Evolutionary conservation across 2,113 vertebrate species (phyloP).

Genomic region (Trogon surrucura): DNA sequence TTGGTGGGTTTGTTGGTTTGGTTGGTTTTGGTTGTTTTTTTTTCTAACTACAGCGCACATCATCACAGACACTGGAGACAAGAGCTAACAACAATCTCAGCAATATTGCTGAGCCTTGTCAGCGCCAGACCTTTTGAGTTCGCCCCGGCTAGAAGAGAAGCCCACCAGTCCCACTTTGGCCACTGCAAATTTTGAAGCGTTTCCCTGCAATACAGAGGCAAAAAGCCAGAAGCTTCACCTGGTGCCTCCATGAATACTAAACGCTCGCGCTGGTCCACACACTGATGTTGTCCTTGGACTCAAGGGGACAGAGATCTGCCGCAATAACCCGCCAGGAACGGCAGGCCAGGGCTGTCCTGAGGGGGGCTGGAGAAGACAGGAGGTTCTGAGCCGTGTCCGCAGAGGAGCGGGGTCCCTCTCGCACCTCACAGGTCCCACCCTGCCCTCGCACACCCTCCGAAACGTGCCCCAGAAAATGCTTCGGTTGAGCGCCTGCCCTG

Average conservation of each 20-base stretch:
- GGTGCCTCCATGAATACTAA: neutral
- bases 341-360: neutral
- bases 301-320: accelerated
- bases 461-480: accelerated
- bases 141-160: neutral
- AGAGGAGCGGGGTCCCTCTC: neutral
- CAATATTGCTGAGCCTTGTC: neutral
- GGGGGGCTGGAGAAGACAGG: neutral
- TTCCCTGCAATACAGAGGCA: neutral
- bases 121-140: neutral
- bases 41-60: neutral
- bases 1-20: neutral
- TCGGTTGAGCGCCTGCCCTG: neutral
- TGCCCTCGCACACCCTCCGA: neutral
- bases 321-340: accelerated
- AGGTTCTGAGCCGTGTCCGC: accelerated
- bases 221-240: neutral
- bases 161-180: neutral
- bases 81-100: neutral
- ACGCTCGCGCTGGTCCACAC: accelerated
- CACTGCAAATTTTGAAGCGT: accelerated
- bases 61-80: neutral
- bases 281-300: accelerated
- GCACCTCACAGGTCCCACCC: neutral
- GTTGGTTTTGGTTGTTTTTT: neutral